phyloP scores from a whole-genome alignment of 2,797 vertebrate species.

The Eurystomus glaucurus region DNA sequence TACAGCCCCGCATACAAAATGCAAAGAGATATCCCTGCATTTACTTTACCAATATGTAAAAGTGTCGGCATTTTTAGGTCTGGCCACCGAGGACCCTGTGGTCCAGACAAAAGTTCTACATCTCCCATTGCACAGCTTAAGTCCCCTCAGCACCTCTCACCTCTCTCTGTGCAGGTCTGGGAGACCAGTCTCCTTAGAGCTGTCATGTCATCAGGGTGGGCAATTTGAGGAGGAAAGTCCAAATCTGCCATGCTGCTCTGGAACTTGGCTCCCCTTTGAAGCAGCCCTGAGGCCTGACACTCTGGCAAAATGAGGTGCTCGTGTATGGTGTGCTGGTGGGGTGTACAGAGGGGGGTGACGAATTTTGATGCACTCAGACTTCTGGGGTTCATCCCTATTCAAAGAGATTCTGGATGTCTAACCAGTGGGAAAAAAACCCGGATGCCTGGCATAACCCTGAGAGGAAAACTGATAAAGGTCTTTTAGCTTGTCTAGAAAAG shows the following conservation, averaged over 20 bases:
- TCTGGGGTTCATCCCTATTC: background rate
- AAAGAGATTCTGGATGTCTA: background rate
- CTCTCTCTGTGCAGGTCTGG: background rate
- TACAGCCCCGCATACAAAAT: background rate
- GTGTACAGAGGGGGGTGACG: rapidly evolving
- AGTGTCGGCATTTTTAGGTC: background rate
- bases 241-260: background rate
- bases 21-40: background rate
- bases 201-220: background rate
- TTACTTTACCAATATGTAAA: background rate
- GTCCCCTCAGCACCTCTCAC: background rate
- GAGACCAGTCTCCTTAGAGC: background rate
- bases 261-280: background rate
- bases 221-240: background rate
- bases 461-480: background rate
- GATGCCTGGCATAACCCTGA: background rate
- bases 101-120: background rate
- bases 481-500: background rate
- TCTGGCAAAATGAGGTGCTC: background rate
- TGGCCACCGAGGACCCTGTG: background rate
- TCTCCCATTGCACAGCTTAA: rapidly evolving
- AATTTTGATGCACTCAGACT: rapidly evolving
- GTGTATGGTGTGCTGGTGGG: rapidly evolving
- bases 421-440: background rate
- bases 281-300: background rate